Evolutionary conservation across 2,797 vertebrate species (phyloP).

Genomic region (Anguilla obscura): DNA sequence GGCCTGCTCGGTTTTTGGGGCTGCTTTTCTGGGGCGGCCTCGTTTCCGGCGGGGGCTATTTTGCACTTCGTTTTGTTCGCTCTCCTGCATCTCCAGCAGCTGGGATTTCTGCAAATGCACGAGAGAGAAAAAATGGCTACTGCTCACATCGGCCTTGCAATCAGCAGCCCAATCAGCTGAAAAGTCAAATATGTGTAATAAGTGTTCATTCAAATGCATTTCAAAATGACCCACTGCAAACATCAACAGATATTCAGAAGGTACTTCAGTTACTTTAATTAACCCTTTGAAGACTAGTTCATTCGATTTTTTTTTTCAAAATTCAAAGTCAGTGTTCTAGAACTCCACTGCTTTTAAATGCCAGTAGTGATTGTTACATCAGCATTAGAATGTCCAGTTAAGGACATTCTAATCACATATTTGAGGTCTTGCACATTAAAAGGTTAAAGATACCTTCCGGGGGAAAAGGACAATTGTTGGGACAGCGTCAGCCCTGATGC

Average conservation of each 20-base stretch:
- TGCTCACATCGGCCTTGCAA: neutral
- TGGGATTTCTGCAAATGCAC: neutral
- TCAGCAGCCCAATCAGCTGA: neutral
- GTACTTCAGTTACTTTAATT: neutral
- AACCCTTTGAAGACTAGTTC: neutral
- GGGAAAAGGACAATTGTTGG: conserved; percentile 55
- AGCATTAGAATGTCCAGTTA: neutral
- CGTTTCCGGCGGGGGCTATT: neutral
- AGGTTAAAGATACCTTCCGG: conserved; percentile 44
- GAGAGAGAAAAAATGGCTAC: neutral
- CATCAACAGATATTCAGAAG: neutral
- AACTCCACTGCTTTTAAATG: too few species aligned
- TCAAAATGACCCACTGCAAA: neutral
- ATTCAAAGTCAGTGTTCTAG: too few species aligned
- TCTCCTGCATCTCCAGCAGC: neutral
- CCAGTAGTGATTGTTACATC: neutral
- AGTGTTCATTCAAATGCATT: neutral
- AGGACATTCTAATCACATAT: neutral
- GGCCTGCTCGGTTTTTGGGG: neutral
- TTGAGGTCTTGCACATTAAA: neutral
- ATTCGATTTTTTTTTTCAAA: too few species aligned
- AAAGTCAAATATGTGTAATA: neutral
- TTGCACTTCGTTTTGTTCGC: neutral
- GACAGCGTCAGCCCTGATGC: conserved; percentile 54
- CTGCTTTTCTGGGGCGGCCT: neutral